These are phyloP conservation scores for Intellagama lesueurii DNA, from an alignment of 2,797 vertebrate species.

Conservation along the genomic window DNA sequence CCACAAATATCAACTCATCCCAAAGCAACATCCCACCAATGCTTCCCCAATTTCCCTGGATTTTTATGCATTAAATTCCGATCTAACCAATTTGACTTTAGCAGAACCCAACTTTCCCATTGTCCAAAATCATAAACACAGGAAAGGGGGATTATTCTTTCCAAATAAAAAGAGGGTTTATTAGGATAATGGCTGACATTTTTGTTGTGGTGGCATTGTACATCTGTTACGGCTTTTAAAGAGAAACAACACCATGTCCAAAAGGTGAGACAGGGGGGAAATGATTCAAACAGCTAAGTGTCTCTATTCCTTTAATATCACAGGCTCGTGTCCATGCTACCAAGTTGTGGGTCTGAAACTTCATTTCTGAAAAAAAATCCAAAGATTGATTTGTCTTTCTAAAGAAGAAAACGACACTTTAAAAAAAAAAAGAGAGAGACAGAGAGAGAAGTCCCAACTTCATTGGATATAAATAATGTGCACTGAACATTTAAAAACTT, in stretches of 20 bases:
- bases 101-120: not conserved
- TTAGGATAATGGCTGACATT: constrained; percentile 71
- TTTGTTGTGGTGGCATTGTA: constrained; percentile 58
- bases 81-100: not conserved
- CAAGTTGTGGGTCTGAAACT: constrained; percentile 58
- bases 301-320: constrained; percentile 56
- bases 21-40: not conserved
- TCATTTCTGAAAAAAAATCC: constrained; percentile 65
- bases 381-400: constrained; percentile 49
- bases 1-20: not conserved
- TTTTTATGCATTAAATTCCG: not conserved
- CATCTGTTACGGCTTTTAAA: constrained; percentile 71
- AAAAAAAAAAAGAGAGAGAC: constrained; percentile 50
- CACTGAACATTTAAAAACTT: constrained; percentile 78
- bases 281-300: constrained; percentile 46
- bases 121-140: constrained; percentile 3
- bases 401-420: not conserved
- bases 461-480: constrained; percentile 78
- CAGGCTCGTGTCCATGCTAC: constrained; percentile 67
- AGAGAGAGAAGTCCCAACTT: constrained; percentile 50
- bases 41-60: not conserved
- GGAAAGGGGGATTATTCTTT: not conserved
- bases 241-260: constrained; percentile 74
- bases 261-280: constrained; percentile 21
- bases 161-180: constrained; percentile 77